Conservation (phyloP, 2,113 vertebrate genomes). For the Cyanocitta stelleri region DNA sequence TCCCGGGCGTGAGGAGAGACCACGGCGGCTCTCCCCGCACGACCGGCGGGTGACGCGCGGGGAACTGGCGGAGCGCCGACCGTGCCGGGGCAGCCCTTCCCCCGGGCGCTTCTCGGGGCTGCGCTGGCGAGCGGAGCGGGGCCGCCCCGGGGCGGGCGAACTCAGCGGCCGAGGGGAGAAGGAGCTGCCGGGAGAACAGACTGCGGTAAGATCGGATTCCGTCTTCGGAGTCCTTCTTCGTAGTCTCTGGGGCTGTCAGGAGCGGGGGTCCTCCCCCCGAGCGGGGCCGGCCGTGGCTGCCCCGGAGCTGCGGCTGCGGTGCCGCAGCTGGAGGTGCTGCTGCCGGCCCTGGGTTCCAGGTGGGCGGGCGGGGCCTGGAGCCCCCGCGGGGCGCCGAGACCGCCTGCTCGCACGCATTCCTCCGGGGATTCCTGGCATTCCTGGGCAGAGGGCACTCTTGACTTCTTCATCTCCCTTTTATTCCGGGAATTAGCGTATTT, state of each 20-base stretch:
- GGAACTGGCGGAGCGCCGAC: background rate
- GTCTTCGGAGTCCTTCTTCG: no score
- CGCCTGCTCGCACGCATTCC: background rate
- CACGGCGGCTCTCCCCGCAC: no score
- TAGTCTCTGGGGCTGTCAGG: background rate
- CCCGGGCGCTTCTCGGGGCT: background rate
- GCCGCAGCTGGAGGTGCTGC: background rate
- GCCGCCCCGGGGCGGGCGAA: background rate
- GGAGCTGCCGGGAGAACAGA: background rate
- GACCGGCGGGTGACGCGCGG: background rate
- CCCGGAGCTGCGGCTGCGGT: background rate
- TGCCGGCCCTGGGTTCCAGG: background rate
- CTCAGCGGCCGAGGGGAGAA: background rate
- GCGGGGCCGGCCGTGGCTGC: background rate
- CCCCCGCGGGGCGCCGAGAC: background rate
- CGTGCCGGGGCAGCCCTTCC: background rate
- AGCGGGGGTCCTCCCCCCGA: background rate
- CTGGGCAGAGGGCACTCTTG: background rate
- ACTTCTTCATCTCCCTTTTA: background rate
- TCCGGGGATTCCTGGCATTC: slow-evolving; percentile 48
- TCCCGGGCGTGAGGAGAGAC: background rate
- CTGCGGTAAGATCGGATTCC: rapidly evolving
- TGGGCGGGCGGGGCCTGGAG: background rate
- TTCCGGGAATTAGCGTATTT: background rate
- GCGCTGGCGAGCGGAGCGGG: background rate